Percentiles rank a stretch among this genome's conserved stretches.
phyloP scores from a whole-genome alignment of 2,888 invertebrate genomes.

The Tachina lurida region DNA sequence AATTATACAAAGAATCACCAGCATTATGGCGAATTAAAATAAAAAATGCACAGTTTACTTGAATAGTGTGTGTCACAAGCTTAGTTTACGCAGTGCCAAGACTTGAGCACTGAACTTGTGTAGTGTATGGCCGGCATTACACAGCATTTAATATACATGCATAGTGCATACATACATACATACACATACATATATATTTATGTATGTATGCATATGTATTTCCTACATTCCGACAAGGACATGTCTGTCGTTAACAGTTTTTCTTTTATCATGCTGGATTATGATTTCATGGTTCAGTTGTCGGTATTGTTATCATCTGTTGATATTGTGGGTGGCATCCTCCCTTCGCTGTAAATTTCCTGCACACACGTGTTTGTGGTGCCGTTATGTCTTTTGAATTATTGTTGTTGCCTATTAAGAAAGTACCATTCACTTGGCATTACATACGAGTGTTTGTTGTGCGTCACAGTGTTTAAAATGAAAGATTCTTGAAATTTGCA shows the following conservation, averaged over 20 bases:
- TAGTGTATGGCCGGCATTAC: too few relatives aligned
- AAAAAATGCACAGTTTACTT: too few relatives aligned
- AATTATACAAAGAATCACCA: too few relatives aligned
- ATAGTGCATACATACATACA: too few relatives aligned
- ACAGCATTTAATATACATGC: too few relatives aligned
- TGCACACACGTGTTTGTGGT: background rate
- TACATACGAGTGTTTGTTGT: too few relatives aligned
- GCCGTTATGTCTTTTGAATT: background rate
- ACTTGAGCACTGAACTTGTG: too few relatives aligned
- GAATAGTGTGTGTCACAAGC: too few relatives aligned
- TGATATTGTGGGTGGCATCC: conserved; percentile 12
- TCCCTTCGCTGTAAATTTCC: background rate
- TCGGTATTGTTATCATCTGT: conserved; percentile 30
- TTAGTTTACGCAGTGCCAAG: too few relatives aligned
- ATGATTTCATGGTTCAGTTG: conserved; percentile 20
- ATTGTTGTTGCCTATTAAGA: background rate
- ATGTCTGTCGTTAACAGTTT: background rate
- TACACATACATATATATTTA: too few relatives aligned
- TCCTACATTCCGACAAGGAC: background rate
- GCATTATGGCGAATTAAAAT: too few relatives aligned
- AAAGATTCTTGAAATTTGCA: background rate
- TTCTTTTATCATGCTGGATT: conserved; percentile 23
- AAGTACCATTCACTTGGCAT: background rate
- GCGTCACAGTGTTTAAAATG: background rate
- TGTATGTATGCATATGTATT: background rate